These are phyloP conservation scores for Noctilio leporinus DNA, from an alignment of 2,113 vertebrate species.

Conservation along the genomic window DNA sequence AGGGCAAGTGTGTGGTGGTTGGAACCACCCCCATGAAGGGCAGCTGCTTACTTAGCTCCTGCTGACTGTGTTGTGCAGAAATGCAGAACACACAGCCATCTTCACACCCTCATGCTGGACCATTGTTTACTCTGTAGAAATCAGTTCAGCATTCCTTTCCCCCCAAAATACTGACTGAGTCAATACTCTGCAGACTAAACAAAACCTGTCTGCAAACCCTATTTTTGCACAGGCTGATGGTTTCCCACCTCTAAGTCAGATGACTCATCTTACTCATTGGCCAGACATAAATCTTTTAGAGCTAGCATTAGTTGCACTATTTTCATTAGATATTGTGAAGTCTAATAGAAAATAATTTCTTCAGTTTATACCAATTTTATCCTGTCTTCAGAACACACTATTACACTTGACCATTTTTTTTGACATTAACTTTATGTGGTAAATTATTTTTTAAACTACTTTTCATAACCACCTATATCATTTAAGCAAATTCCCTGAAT, in stretches of 20 bases:
- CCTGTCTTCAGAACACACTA: neutral
- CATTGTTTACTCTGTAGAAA: conserved; percentile 21
- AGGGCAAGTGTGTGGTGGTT: neutral
- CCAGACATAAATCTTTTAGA: neutral
- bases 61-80: neutral
- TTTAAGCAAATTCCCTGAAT: neutral
- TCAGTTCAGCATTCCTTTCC: neutral
- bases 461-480: neutral
- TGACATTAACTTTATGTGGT: neutral
- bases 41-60: neutral
- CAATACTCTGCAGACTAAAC: conserved; percentile 34
- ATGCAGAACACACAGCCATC: neutral
- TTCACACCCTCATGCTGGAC: neutral
- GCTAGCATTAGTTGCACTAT: neutral
- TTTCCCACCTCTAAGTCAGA: neutral
- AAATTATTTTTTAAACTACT: neutral
- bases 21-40: neutral
- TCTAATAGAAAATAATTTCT: neutral
- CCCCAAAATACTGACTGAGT: neutral
- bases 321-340: neutral
- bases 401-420: neutral
- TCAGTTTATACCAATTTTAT: neutral
- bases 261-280: neutral
- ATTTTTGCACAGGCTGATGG: neutral
- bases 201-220: neutral